A percentile compares a stretch with the other conserved stretches of the same genome.
Evolutionary conservation across 2,113 vertebrate genomes (phyloP).

Genomic region (Gulo gulo): DNA sequence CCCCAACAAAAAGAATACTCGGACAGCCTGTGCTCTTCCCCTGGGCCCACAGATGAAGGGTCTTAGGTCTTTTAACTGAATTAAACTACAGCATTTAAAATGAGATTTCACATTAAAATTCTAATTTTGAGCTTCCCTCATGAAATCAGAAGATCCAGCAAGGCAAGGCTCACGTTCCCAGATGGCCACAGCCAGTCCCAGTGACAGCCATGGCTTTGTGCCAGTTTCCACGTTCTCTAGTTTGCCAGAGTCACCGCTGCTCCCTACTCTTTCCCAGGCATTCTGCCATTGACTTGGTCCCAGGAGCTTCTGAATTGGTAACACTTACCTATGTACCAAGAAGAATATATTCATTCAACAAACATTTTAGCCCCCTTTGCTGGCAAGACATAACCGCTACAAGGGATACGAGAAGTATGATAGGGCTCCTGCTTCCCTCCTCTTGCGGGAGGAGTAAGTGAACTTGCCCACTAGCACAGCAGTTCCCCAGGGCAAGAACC

Average conservation of each 20-base stretch:
- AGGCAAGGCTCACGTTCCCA: background rate
- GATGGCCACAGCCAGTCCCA: background rate
- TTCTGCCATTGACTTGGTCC: background rate
- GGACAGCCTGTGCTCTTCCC: background rate
- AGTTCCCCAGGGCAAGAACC: background rate
- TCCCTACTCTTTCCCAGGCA: background rate
- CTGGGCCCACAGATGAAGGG: background rate
- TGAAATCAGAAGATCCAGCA: background rate
- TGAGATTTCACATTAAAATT: constrained; percentile 52
- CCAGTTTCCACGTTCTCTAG: background rate
- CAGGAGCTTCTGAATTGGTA: background rate
- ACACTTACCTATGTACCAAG: background rate
- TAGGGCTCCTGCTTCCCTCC: background rate
- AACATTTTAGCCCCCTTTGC: background rate
- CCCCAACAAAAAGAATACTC: background rate
- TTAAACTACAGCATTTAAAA: constrained; percentile 29
- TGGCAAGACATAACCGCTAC: background rate
- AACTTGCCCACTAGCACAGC: background rate
- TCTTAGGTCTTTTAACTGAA: background rate
- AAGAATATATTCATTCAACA: background rate
- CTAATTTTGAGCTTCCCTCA: constrained; percentile 29
- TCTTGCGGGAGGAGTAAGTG: background rate
- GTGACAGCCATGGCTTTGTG: background rate
- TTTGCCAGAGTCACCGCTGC: background rate
- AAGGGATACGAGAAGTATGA: background rate